Conservation (phyloP, 1,140 invertebrate genomes). For the Muscidifurax raptorellus region DNA sequence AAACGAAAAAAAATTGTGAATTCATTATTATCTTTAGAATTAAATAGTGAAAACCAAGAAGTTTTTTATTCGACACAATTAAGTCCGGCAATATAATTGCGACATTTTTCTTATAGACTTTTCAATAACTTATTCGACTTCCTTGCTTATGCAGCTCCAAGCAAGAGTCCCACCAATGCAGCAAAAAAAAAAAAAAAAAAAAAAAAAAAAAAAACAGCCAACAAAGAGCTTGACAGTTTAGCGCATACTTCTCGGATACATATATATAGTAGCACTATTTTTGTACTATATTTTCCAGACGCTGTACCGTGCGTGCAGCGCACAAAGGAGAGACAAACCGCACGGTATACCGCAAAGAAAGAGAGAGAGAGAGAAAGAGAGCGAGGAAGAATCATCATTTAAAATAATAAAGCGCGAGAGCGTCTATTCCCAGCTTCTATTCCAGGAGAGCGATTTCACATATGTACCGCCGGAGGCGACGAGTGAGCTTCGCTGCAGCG, state of each 20-base stretch:
- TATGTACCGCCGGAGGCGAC: conserved; percentile 37
- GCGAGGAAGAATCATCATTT: conserved; percentile 35
- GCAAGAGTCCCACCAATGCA: too few species aligned
- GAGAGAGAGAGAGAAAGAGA: background rate
- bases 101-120: background rate
- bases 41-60: too few species aligned
- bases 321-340: background rate
- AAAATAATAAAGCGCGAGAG: conserved; percentile 52
- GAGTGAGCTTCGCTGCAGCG: background rate
- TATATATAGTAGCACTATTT: background rate
- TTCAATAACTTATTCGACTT: background rate
- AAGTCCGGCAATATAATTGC: background rate
- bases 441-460: conserved; percentile 56
- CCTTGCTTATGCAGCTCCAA: too few species aligned
- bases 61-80: too few species aligned
- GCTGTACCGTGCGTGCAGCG: background rate
- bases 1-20: too few species aligned
- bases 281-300: background rate
- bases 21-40: too few species aligned
- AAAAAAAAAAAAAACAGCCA: background rate
- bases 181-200: background rate
- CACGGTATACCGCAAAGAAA: background rate
- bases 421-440: conserved; percentile 58
- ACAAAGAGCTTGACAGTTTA: background rate
- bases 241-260: background rate